Conservation (phyloP, 2,797 vertebrate genomes). For the Zenarchopterus dispar region DNA sequence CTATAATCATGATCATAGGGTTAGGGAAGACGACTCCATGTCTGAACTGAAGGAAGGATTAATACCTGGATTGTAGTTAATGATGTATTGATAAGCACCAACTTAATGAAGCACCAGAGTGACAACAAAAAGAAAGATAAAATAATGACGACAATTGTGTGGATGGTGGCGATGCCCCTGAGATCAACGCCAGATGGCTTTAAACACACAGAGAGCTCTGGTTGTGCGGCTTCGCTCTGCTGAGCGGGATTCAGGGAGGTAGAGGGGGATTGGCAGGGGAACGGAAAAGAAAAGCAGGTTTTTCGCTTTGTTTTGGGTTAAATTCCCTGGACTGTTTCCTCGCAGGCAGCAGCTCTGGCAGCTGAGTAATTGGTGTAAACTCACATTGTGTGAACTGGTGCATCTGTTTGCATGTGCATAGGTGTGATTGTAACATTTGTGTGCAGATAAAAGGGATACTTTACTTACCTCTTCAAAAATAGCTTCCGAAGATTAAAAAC, state of each 20-base stretch:
- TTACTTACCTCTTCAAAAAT: slow-evolving; percentile 4
- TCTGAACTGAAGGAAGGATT: not conserved
- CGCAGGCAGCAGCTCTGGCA: slow-evolving; percentile 59
- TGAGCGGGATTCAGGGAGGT: slow-evolving; percentile 51
- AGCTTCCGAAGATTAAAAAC: slow-evolving; percentile 40
- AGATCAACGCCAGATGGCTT: slow-evolving; percentile 65
- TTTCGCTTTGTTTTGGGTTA: slow-evolving; percentile 65
- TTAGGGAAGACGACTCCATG: not conserved
- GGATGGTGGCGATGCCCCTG: slow-evolving; percentile 17
- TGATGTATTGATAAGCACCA: not conserved
- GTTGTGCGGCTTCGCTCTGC: slow-evolving; percentile 44
- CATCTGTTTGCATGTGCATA: slow-evolving; percentile 27
- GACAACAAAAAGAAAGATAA: slow-evolving; percentile 11
- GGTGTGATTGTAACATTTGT: slow-evolving; percentile 35
- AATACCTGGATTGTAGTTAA: not conserved
- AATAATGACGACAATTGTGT: not conserved
- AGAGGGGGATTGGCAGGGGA: slow-evolving; percentile 53
- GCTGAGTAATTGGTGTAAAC: slow-evolving; percentile 58
- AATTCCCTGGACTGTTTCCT: slow-evolving; percentile 64
- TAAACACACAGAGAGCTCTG: slow-evolving; percentile 45
- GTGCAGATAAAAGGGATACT: slow-evolving; percentile 29
- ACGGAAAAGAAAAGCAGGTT: slow-evolving; percentile 48
- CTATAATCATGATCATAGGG: not conserved
- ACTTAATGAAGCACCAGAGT: not conserved
- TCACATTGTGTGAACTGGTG: slow-evolving; percentile 38